Base-by-base conservation (phyloP, 2,888 invertebrate genomes). In the Ellobium chinense region DNA sequence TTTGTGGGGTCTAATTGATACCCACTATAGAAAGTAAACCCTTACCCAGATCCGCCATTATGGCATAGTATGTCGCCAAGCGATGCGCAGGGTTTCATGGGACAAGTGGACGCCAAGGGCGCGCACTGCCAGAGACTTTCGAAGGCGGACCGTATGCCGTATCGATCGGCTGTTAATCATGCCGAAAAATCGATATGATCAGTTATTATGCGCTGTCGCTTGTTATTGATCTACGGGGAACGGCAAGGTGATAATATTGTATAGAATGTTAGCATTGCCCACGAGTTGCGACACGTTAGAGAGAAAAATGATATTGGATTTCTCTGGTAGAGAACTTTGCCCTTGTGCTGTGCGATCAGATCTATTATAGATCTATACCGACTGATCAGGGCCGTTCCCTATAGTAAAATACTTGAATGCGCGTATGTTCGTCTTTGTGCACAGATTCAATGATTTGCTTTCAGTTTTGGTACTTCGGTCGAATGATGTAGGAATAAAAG, bases 11-110 rank as follows among this genome's bases (percentile, higher is more conserved):
- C n/a, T n/a, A n/a, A n/a, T n/a, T n/a, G n/a, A n/a, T n/a, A n/a
- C n/a, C n/a, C n/a, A n/a, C n/a, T n/a, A n/a, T n/a, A n/a, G n/a
- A n/a, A n/a, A n/a, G n/a, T 7, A 39, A 68, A 65, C 4, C 31
- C 58, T 63, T 54, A 70, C 46, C 73, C 18, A n/a, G 27, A 18
- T 21, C 73, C 72, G 79, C 79, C 79, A 79, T 79, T n/a, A 58
- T 79, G 58, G 79, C 79, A 79, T 79, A 79, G 79, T 79, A 24
- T 46, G 79, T 79, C 79, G 72, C 73, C 79, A 56, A 56, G 79
- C 37, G 73, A 79, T 79, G 60, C 34, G 73, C 73, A 27, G 27
- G 5, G 79, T 14, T n/a, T 73, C 46, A 58, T 79, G 79, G 79
- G 79, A 60, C 46, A 65, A 27, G n/a, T 12, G 65, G 27, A 9